Percentiles rank a stretch among this genome's conserved stretches.
Evolutionary conservation across 2,888 invertebrate genomes (phyloP).

Genomic region (Eilema sororculum): DNA sequence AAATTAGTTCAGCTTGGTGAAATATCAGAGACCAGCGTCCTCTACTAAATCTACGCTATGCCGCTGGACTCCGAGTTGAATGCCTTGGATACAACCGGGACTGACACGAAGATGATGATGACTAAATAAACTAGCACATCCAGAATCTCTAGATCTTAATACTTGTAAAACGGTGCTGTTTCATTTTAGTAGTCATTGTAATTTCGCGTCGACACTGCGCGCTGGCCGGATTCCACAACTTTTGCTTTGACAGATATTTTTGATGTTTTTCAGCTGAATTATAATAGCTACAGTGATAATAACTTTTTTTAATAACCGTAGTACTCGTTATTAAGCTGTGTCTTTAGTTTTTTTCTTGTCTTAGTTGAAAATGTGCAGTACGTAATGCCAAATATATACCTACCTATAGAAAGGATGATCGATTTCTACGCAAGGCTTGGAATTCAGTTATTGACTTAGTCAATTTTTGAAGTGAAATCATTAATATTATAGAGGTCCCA

Average conservation of each 20-base stretch:
- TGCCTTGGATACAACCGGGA: too few species aligned
- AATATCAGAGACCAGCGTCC: too few species aligned
- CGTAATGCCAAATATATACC: too few species aligned
- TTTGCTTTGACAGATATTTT: constrained; percentile 61
- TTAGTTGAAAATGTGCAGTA: neutral
- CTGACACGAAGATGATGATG: too few species aligned
- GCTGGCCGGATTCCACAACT: constrained; percentile 50
- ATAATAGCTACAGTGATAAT: constrained; percentile 38
- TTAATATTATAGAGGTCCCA: too few species aligned
- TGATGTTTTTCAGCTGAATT: constrained; percentile 47
- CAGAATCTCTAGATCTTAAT: constrained; percentile 27
- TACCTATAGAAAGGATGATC: neutral
- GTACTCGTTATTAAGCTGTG: neutral
- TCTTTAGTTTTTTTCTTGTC: neutral
- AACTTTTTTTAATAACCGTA: constrained; percentile 14
- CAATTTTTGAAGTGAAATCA: too few species aligned
- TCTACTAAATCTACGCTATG: too few species aligned
- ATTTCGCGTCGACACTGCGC: constrained; percentile 56
- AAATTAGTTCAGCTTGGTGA: too few species aligned
- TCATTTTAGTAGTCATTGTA: constrained; percentile 58
- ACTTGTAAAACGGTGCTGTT: constrained; percentile 46
- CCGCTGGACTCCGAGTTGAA: too few species aligned
- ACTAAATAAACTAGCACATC: constrained; percentile 21
- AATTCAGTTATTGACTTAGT: too few species aligned
- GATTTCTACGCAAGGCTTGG: too few species aligned